Evolutionary conservation across 1,140 invertebrate species (phyloP), one percentile per base, ranked within the genome.

Genomic region (Lordiphosa clarofinis): DNA sequence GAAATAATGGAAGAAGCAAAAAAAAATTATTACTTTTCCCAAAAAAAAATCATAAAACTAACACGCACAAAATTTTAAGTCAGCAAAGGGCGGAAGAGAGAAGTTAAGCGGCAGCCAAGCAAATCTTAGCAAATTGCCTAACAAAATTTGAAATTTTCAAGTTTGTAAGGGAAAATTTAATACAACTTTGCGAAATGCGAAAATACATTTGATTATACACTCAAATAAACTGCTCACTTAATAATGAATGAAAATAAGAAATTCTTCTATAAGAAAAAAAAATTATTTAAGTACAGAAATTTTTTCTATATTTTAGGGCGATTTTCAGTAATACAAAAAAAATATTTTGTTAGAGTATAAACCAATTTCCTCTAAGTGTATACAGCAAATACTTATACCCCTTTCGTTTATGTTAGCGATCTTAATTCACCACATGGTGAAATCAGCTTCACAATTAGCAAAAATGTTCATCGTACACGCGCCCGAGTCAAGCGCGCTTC

Each of bases 391-490:
- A 43, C 15, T 21, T 7, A 15, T 46, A 46, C 12, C 21, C 11
- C 43, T 46, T 28, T 46, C 31, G 24, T 12, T 21, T 5, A 3
- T 42, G 28, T 37, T 55, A 8, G 28, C 36, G 44, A 54, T 56
- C 65, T 61, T 69, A 69, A 69, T 50, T 42, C 66, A 69, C 66
- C 66, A 61, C 36, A 43, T 69, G 66, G 66, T 69, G 65, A 69
- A 69, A 69, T 61, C 48, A 28, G 66, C 64, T 5, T 64, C 56
- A 50, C 62, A 68, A 69, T 68, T 69, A 68, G 65, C 65, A 39
- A 37, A 19, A 55, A 55, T 43, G 36, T 37, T 38, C 48, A 31
- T 12, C 56, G 58, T 54, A 38, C 60, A 37, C 54, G 42, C 43
- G 24, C 50, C 50, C 37, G 46, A 55, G 40, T 36, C 40, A 13